Evolutionary conservation across 2,113 vertebrate species (phyloP), one percentile per base, ranked within the genome.

Genomic region (Pseudorasbora parva): DNA sequence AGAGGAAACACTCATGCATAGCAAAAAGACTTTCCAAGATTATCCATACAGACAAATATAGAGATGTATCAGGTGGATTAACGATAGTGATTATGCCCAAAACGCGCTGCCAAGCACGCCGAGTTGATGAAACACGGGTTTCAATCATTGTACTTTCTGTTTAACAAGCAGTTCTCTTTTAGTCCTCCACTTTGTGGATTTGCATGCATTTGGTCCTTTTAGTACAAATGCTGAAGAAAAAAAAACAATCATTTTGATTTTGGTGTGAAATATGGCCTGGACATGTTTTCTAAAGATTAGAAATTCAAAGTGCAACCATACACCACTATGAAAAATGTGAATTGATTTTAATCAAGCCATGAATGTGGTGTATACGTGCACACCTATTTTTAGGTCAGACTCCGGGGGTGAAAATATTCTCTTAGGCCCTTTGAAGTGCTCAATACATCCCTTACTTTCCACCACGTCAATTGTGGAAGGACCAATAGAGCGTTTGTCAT

Each of bases 31-130:
- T 30, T 30, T 30, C 30, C 30, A 30, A 88, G 90, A 93, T 93
- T 91, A 92, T 89, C 66, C 83, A 82, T 82, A 82, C 23, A 56
- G 87, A 89, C 88, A 82, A 92, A 90, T 91, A 90, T 91, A 90
- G 89, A 90, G 69, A 88, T 75, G 84, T 82, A 86, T 49, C 78
- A 71, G 66, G 66, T 71, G 85, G 90, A 92, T 92, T 92, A 92
- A 86, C 87, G 54, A 81, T 56, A 54, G 59, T 57, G 45, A 88
- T 87, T 89, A 76, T 87, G 86, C 79, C 84, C 41, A 57, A 88
- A 88, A 89, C 66, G 72, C 37, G 69, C 68, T 78, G 62, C 78
- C 57, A 83, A n/a, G 47, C 56, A 54, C 19, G 7, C 37, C n/a
- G 17, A 83, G 49, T 33, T 37, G 23, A 83, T 71, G 81, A 79